These are phyloP conservation scores for Nymphicus hollandicus DNA, from an alignment of 2,113 vertebrate genomes.

Conservation along the genomic window DNA sequence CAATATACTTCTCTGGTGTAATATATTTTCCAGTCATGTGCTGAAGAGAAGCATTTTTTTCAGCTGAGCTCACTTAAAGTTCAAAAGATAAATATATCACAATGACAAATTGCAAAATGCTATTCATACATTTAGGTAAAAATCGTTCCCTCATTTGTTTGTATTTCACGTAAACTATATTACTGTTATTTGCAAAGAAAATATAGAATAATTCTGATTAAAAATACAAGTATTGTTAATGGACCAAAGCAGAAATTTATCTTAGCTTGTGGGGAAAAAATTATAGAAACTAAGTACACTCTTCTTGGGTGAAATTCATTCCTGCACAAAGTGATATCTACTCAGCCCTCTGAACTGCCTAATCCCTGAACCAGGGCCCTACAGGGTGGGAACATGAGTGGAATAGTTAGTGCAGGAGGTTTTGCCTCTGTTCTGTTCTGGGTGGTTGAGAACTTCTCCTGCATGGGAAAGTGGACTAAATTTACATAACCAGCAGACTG, in stretches of 20 bases:
- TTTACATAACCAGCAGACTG: background rate
- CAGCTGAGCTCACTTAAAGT: constrained; percentile 65
- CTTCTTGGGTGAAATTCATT: constrained; percentile 4
- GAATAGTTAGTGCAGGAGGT: background rate
- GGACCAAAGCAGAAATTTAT: constrained; percentile 61
- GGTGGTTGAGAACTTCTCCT: background rate
- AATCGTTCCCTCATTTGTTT: constrained; percentile 67
- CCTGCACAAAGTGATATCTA: background rate
- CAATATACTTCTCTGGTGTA: constrained; percentile 55
- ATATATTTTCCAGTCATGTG: constrained; percentile 66
- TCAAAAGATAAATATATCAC: constrained; percentile 72
- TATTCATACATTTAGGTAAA: constrained; percentile 60
- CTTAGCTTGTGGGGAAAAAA: constrained; percentile 16
- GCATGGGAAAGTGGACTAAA: background rate
- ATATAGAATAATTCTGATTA: constrained; percentile 63
- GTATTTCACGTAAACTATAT: constrained; percentile 65
- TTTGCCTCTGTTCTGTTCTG: background rate
- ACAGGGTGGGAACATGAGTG: background rate
- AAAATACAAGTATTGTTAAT: constrained; percentile 67
- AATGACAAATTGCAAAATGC: constrained; percentile 69
- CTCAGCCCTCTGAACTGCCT: background rate
- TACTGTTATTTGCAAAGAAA: constrained; percentile 69
- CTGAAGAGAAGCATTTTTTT: constrained; percentile 63
- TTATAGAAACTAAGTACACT: background rate
- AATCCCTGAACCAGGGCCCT: background rate